Evolutionary conservation across 2,113 vertebrate species (phyloP).

Genomic region (Paradoxurus hermaphroditus): DNA sequence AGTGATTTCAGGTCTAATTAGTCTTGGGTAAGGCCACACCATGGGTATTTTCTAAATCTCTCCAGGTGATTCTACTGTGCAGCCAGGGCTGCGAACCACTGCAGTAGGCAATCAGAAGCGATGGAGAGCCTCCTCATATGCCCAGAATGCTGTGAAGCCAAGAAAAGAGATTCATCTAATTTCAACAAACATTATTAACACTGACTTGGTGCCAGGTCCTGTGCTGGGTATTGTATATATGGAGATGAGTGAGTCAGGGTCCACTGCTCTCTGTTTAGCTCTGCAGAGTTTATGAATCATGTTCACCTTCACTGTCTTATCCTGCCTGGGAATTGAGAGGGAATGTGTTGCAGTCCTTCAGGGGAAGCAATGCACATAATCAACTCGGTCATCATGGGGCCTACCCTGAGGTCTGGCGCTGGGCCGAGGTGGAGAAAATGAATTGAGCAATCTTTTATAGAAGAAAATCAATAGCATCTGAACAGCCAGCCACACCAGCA

Average conservation of each 20-base stretch:
- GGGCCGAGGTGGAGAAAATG: conserved; percentile 58
- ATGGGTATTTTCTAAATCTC: background rate
- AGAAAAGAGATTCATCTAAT: conserved; percentile 21
- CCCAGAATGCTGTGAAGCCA: conserved; percentile 3
- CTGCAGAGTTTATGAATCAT: background rate
- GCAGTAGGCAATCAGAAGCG: background rate
- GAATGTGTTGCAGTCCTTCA: background rate
- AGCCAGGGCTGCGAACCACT: background rate
- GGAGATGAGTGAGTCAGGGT: conserved; percentile 8
- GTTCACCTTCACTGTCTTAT: conserved; percentile 51
- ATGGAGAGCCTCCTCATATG: background rate
- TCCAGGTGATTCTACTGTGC: background rate
- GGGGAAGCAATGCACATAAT: conserved; percentile 11
- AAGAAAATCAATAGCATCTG: conserved; percentile 69
- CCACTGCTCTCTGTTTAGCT: conserved; percentile 24
- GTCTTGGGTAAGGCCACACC: background rate
- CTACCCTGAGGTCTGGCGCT: background rate
- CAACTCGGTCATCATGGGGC: background rate
- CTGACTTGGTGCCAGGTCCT: background rate
- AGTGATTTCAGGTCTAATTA: background rate
- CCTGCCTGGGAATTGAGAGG: background rate
- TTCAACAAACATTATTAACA: background rate
- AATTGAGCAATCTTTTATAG: conserved; percentile 65
- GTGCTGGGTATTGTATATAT: conserved; percentile 11
- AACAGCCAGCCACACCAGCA: conserved; percentile 1